Evolutionary conservation across 2,113 vertebrate species (phyloP), one percentile per base, ranked within the genome.

Genomic region (Macquaria australasica): DNA sequence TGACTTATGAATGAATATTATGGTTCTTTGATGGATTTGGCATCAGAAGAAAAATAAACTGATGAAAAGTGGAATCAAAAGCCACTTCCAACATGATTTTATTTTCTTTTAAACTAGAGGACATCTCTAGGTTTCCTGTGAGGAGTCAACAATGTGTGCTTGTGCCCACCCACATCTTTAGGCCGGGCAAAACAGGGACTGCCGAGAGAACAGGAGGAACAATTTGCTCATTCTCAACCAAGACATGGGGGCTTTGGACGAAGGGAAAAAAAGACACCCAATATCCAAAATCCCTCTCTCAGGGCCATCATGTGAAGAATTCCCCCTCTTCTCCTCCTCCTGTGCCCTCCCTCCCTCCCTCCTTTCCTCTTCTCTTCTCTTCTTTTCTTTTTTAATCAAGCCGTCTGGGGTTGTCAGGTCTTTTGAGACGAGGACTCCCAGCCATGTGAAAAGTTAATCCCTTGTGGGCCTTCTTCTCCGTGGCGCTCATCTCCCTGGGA

Each of bases 401-500:
- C 95, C 94, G 95, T 96, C 95, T 96, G 93, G 93, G 94, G 95
- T 95, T 96, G 96, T 96, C 95, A 96, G 96, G 95, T 95, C 95
- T 95, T 96, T 96, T 96, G 95, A 96, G 94, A 94, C 85, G 84
- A 91, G 90, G 95, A 96, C 95, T 96, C 95, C 96, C 95, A 96
- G 95, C 96, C 96, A 96, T 96, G 96, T 96, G 96, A 96, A 96
- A 96, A 96, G 96, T 96, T 96, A 96, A 96, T 96, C 95, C 96
- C 93, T 95, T 90, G 94, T 87, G 94, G 94, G 94, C 94, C 94
- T 94, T 95, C 92, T 96, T 94, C 94, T 94, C 93, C 76, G 90
- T 85, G 85, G 92, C 93, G 95, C 94, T 95, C 95, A 96, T 96
- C 95, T 95, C 96, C 95, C 95, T 96, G 96, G 96, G 96, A 96